A percentile compares a stretch with the other conserved stretches of the same genome.
phyloP scores from a whole-genome alignment of 2,888 invertebrate genomes.

The Lepetodrilus schrolli region DNA sequence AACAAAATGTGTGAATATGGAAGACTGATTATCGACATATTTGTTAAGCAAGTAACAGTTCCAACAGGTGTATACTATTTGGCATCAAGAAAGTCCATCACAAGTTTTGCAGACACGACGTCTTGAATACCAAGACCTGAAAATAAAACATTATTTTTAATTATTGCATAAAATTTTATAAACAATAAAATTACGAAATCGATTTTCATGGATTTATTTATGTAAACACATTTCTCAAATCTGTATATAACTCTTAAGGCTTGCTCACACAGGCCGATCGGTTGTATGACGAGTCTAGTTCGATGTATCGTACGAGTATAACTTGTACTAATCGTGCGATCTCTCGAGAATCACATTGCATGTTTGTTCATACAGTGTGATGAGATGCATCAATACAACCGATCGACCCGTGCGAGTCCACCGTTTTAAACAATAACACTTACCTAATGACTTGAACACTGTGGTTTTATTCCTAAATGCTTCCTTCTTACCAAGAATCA shows the following conservation, averaged over 20 bases:
- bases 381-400: background rate
- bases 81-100: constrained; percentile 70
- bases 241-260: background rate
- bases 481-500: constrained; percentile 76
- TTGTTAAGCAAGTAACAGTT: background rate
- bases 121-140: constrained; percentile 81
- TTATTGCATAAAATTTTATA: too few relatives aligned
- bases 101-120: constrained; percentile 79
- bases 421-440: background rate
- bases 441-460: constrained; percentile 82
- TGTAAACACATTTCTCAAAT: background rate
- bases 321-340: too few relatives aligned
- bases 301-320: too few relatives aligned
- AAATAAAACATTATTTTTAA: constrained; percentile 46
- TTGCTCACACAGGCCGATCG: background rate
- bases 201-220: background rate
- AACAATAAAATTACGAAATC: background rate
- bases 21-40: too few relatives aligned
- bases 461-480: constrained; percentile 75
- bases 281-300: too few relatives aligned
- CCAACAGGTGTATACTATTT: background rate
- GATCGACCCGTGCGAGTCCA: background rate
- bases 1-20: too few relatives aligned
- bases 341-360: background rate
- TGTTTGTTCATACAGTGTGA: background rate